Base-by-base conservation (phyloP, 1,140 invertebrate species). In the Acromyrmex echinatior region DNA sequence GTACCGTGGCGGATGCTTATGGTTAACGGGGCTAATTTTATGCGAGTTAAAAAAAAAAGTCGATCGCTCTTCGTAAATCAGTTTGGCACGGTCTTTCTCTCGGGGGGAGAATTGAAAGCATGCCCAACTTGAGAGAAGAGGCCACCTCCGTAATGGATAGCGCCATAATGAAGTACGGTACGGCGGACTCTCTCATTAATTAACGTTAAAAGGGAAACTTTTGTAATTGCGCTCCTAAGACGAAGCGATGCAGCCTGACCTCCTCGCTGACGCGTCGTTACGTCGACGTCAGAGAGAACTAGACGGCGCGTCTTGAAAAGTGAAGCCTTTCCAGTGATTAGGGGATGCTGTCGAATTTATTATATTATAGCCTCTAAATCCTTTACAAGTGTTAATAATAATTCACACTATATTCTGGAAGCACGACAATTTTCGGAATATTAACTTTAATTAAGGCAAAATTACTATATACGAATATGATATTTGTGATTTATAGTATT, bases 191-290 rank as follows among this genome's bases (percentile, higher is more conserved):
- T 90, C 71, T 90, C 85, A 88, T 91, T 91, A 89, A 91, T 91
- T 91, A 91, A 91, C 86, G 87, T 90, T 90, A 91, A 91, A 90
- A 88, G 89, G 80, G 76, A 91, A 91, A 91, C 90, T 91, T 91
- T 91, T 87, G 86, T 86, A 91, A 91, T 91, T 90, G 84, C 73
- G 79, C 77, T 91, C 78, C 82, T 82, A 84, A 91, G 78, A 89
- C 71, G 81, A 65, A 73, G 60, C 76, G 70, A 82, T 60, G 70
- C 86, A 53, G 79, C 58, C 87, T 77, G 89, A 88, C 84, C 87
- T 89, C 56, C 35, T 62, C 71, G 51, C 45, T 28, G 60, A 79
- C 70, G 62, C 66, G 21, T 70, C 76, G 58, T 73, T 81, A 76
- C 39, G 58, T 86, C 28, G 87, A 31, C 18, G 60, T 60, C 65